Evolutionary conservation across 2,888 invertebrate species (phyloP).

Genomic region (Craniophora ligustri): DNA sequence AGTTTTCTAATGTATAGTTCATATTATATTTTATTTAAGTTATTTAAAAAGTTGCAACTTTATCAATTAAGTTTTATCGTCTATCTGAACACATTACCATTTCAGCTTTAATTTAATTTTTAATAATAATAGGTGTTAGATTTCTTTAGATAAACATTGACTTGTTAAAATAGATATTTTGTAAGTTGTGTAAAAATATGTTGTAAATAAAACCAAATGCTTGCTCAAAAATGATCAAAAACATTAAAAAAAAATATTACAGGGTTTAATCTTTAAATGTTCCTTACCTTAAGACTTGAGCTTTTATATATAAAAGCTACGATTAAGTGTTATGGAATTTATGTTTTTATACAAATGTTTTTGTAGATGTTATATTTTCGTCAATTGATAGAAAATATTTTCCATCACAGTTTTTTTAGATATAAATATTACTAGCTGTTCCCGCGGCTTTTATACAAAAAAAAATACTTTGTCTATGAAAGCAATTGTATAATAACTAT

Average conservation of each 20-base stretch:
- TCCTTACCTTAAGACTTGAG: conserved; percentile 54
- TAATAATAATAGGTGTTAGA: conserved; percentile 35
- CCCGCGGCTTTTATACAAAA: neutral
- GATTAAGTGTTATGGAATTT: conserved; percentile 44
- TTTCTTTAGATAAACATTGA: conserved; percentile 46
- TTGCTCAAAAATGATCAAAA: conserved; percentile 71
- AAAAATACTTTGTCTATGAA: conserved; percentile 14
- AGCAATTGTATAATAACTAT: conserved; percentile 35
- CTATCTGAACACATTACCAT: conserved; percentile 69
- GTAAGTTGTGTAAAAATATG: conserved; percentile 42
- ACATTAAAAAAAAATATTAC: conserved; percentile 52
- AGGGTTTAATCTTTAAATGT: conserved; percentile 64
- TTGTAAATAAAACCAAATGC: conserved; percentile 52
- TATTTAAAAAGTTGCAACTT: conserved; percentile 30
- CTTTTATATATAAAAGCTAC: conserved; percentile 37
- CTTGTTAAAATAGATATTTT: conserved; percentile 23
- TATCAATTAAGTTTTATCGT: conserved; percentile 16
- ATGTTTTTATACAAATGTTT: conserved; percentile 53
- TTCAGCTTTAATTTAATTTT: conserved; percentile 70
- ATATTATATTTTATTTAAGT: conserved; percentile 20
- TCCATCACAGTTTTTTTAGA: too few species aligned
- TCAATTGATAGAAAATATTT: too few species aligned
- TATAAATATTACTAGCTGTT: too few species aligned
- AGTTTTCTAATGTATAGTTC: conserved; percentile 15
- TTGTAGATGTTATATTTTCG: conserved; percentile 31